Evolutionary conservation across 2,113 vertebrate species (phyloP), one percentile per base, ranked within the genome.

Genomic region (Poecile atricapillus): DNA sequence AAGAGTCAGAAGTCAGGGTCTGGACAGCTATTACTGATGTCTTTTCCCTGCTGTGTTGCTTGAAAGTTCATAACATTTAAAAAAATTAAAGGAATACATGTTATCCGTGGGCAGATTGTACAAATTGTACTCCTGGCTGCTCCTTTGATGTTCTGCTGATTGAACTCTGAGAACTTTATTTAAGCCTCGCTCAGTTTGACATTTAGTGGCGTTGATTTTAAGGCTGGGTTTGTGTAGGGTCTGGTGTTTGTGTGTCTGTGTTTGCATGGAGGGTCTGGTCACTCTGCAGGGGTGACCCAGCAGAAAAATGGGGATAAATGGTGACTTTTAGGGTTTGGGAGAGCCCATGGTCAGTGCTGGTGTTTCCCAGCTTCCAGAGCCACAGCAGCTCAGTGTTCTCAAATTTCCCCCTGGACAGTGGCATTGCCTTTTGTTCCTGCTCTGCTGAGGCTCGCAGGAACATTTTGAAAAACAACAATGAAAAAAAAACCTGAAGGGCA

Each of bases 41-140:
- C 56, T 90, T 86, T 53, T 70, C 83, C 80, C 93, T 50, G 80
- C 87, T 90, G 89, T 15, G 13, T 50, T 52, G 27, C 60, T 78
- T 53, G 30, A 84, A 90, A 95, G 86, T 92, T 95, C 89, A 58
- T 84, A 87, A 84, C 77, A 52, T 92, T 85, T 55, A 41, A 31
- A 6, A 55, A 90, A 94, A 91, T 94, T 94, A 84, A 92, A 89
- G 78, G 78, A 5, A 8, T 47, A 1, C 15, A 0, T 31, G 30
- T 20, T 67, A 8, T 43, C 62, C 8, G 1, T 21, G 44, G 73
- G 58, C 69, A 91, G 73, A 9, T 50, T 37, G 89, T 25, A 41
- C 52, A 49, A 52, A 43, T 27, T 37, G 43, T 39, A 4, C 68
- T 86, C 47, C 13, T 2, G 7, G 49, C 77, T 90, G 83, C 59